A percentile compares a stretch with the other conserved stretches of the same genome.
Evolutionary conservation across 2,888 invertebrate species (phyloP).

Genomic region (Romanomermis culicivorax): DNA sequence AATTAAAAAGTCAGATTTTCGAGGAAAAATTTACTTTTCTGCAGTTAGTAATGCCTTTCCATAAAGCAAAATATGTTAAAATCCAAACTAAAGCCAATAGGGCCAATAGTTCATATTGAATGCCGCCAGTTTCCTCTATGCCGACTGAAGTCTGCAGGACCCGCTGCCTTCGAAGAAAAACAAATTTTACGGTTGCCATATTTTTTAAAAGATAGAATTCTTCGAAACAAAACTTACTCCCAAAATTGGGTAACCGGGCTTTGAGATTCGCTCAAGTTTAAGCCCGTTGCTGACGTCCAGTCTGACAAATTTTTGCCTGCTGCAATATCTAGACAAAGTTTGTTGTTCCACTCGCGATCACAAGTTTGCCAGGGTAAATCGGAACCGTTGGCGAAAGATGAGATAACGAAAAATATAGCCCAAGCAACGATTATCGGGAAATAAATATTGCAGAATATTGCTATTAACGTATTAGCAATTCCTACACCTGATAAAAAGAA

Average conservation of each 20-base stretch:
- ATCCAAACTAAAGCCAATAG: constrained; percentile 20
- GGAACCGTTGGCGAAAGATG: constrained; percentile 19
- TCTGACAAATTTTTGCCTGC: too few relatives aligned
- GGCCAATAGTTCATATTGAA: constrained; percentile 26
- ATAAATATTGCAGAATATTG: constrained; percentile 27
- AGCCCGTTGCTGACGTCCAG: too few relatives aligned
- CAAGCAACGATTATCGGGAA: constrained; percentile 27
- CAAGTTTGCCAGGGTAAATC: constrained; percentile 26
- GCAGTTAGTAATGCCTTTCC: constrained; percentile 29
- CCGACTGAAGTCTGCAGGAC: constrained; percentile 22
- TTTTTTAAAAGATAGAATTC: too few relatives aligned
- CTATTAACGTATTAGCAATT: constrained; percentile 26
- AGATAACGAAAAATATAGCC: constrained; percentile 28
- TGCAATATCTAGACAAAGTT: not conserved
- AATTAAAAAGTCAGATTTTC: too few relatives aligned
- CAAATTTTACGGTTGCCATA: too few relatives aligned
- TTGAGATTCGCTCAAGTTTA: constrained; percentile 14
- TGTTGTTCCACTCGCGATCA: constrained; percentile 8
- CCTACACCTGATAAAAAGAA: constrained; percentile 22
- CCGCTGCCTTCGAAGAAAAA: constrained; percentile 18
- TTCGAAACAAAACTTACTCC: too few relatives aligned
- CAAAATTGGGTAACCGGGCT: constrained; percentile 28
- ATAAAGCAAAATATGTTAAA: constrained; percentile 27
- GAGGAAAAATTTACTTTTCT: constrained; percentile 24
- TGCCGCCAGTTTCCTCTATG: constrained; percentile 24